Conservation (phyloP, 2,797 vertebrate genomes). For the Eupleurogrammus muticus region DNA sequence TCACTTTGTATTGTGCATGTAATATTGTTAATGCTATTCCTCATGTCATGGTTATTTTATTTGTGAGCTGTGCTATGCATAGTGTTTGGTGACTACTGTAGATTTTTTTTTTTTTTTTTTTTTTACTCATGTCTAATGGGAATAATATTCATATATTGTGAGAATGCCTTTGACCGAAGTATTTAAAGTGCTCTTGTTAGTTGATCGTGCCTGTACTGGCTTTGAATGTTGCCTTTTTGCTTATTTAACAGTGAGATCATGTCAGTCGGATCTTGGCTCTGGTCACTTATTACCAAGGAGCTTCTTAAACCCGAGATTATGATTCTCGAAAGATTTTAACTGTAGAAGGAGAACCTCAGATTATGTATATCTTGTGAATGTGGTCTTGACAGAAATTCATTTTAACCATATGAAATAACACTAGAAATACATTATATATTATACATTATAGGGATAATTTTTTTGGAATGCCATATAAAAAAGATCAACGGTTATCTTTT, state of each 20-base stretch:
- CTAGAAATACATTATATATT: conserved; percentile 18
- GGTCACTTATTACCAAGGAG: conserved; percentile 6
- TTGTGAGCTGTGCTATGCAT: conserved; percentile 48
- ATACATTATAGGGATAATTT: too few species aligned
- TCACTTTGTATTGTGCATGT: conserved; percentile 44
- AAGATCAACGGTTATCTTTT: conserved; percentile 12
- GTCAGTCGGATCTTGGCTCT: conserved; percentile 11
- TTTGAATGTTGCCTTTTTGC: conserved; percentile 56
- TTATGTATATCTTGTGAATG: conserved; percentile 27
- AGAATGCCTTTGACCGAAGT: conserved; percentile 57
- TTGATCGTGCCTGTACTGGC: conserved; percentile 58
- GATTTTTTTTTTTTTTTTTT: too few species aligned
- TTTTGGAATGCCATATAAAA: conserved; percentile 22
- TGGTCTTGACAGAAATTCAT: conserved; percentile 3
- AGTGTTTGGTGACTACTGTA: conserved; percentile 52
- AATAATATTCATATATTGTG: conserved; percentile 28
- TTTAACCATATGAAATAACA: conserved; percentile 10
- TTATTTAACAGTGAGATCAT: conserved; percentile 6
- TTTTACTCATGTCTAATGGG: conserved; percentile 10
- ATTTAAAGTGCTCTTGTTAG: conserved; percentile 75
- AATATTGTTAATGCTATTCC: conserved; percentile 15
- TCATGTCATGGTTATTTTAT: conserved; percentile 11
- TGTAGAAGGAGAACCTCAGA: conserved; percentile 2
- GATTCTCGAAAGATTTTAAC: not conserved
- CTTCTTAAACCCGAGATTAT: conserved; percentile 2